phyloP scores from a whole-genome alignment of 2,797 vertebrate species.

The Liasis olivaceus region DNA sequence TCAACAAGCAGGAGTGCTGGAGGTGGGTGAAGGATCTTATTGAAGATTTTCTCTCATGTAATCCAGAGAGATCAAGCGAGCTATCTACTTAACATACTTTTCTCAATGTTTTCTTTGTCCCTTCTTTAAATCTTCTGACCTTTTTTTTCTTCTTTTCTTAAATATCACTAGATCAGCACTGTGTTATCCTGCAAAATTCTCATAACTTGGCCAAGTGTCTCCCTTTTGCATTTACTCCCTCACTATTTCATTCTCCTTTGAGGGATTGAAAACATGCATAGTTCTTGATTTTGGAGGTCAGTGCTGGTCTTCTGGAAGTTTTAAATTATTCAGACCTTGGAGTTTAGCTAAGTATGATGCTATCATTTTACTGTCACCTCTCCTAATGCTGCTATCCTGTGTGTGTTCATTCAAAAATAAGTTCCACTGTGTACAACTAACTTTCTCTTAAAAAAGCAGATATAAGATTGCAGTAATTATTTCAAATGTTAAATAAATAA shows the following conservation, averaged over 20 bases:
- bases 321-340: background rate
- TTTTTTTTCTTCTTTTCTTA: background rate
- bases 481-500: slow-evolving; percentile 2
- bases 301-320: background rate
- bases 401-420: background rate
- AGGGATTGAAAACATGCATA: background rate
- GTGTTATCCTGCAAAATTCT: background rate
- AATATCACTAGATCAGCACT: background rate
- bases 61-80: background rate
- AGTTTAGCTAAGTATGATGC: background rate
- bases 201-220: background rate
- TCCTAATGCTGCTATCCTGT: background rate
- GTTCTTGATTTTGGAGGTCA: background rate
- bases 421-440: background rate
- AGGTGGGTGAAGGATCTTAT: background rate
- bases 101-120: background rate
- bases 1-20: background rate
- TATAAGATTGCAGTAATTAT: background rate
- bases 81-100: background rate
- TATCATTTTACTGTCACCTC: background rate
- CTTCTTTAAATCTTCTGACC: background rate
- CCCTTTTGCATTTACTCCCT: background rate
- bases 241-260: background rate
- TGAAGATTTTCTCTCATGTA: background rate
- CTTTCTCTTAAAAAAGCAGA: background rate